Evolutionary conservation across 2,797 vertebrate genomes (phyloP).

Genomic region (Emys orbicularis): DNA sequence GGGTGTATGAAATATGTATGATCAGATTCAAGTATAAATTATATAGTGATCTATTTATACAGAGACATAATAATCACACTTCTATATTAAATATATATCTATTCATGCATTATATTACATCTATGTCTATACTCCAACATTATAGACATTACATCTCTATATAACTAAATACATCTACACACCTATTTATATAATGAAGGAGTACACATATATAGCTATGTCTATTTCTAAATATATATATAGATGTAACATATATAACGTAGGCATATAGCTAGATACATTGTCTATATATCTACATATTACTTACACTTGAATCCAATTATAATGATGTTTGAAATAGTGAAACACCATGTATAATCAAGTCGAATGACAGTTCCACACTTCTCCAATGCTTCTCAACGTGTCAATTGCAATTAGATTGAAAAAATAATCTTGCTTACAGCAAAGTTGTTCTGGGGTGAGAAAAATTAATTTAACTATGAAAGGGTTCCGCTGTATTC

Average conservation of each 20-base stretch:
- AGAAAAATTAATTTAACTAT: neutral
- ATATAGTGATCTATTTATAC: fast-evolving
- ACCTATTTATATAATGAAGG: fast-evolving
- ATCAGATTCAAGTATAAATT: neutral
- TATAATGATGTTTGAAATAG: fast-evolving
- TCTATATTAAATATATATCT: neutral
- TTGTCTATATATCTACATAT: neutral
- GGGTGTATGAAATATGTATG: fast-evolving
- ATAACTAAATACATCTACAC: neutral
- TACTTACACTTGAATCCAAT: neutral
- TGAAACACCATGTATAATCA: fast-evolving
- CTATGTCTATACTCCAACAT: neutral
- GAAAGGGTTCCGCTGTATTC: neutral
- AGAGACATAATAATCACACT: neutral
- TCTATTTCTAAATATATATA: fast-evolving
- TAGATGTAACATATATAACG: fast-evolving
- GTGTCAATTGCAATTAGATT: fast-evolving
- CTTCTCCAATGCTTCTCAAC: neutral
- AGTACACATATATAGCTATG: neutral
- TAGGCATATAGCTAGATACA: fast-evolving
- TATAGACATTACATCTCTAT: neutral
- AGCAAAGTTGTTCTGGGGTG: fast-evolving
- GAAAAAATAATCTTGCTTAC: neutral
- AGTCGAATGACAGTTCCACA: neutral
- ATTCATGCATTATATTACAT: neutral